Percentiles rank a stretch among this genome's conserved stretches.
phyloP scores from a whole-genome alignment of 2,113 vertebrate genomes.

The Budorcas taxicolor region DNA sequence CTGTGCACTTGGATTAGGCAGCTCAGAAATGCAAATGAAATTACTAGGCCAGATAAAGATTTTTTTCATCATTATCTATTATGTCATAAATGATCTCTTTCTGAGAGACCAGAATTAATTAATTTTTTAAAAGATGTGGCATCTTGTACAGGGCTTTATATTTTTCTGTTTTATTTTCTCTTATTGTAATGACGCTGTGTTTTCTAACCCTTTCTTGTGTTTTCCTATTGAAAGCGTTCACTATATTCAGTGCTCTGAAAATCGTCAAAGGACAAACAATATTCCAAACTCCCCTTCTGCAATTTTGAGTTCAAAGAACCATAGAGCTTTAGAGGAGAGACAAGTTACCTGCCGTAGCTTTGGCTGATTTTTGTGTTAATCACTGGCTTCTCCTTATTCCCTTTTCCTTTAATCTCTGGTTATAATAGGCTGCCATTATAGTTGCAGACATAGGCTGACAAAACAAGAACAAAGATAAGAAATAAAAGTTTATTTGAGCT shows the following conservation, averaged over 20 bases:
- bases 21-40: background rate
- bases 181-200: background rate
- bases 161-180: background rate
- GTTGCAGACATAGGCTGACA: background rate
- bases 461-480: constrained; percentile 2
- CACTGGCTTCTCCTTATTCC: background rate
- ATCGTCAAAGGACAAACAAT: background rate
- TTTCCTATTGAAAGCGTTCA: background rate
- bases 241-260: background rate
- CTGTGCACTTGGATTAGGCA: background rate
- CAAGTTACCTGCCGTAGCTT: background rate
- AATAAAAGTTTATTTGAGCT: background rate
- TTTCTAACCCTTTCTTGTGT: background rate
- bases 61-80: background rate
- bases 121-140: background rate
- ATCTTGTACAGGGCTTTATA: background rate
- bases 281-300: background rate
- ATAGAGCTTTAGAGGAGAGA: background rate
- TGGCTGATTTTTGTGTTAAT: background rate
- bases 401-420: background rate
- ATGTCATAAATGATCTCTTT: background rate
- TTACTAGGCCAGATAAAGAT: background rate
- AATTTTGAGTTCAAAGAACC: background rate
- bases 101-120: background rate
- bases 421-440: background rate